Evolutionary conservation across 1,140 invertebrate genomes (phyloP), one percentile per base, ranked within the genome.

Genomic region (Microplitis mediator): DNA sequence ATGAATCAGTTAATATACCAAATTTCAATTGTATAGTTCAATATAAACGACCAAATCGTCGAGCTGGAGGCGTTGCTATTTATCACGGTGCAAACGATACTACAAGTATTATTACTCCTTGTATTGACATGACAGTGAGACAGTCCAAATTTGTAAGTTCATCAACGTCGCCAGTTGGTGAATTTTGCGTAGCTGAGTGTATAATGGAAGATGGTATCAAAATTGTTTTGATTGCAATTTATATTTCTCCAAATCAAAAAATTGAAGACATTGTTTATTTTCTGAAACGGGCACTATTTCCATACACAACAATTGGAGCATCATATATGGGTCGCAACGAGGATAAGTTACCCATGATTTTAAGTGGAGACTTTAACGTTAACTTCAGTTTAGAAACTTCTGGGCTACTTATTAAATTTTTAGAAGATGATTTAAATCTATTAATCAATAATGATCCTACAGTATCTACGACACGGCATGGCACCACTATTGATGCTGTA

Each of bases 31-130:
- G 62, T 32, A 50, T 75, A 31, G 61, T 69, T 31, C 36, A 70
- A 60, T 74, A 52, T 50, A 75, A 71, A 65, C 67, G 75, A 54
- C 31, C 45, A 32, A 69, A 73, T 61, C 23, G 6, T 56, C 39
- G 66, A 69, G 75, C 73, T 39, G 75, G 72, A 31, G 75, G 75
- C 9, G 73, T 76, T 9, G 73, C 69, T 58, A 66, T 76, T 9
- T 76, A 72, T 66, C 64, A 74, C 3, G 62, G 36, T 68, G 32
- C 23, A 11, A 61, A 61, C 35, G 69, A 76, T 56, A 69, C 32
- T 14, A 14, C 51, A 4, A 65, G 54, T 58, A 56, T 72, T 54
- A 23, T 66, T 32, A 75, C 67, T 31, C 45, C 60, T n/a, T 31
- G 51, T 31, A 62, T 75, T 5, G 39, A 75, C 23, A 54, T 75